Percentiles rank a stretch among this genome's conserved stretches.
Conservation (phyloP, 2,888 invertebrate species). For the Eupithecia inturbata region DNA sequence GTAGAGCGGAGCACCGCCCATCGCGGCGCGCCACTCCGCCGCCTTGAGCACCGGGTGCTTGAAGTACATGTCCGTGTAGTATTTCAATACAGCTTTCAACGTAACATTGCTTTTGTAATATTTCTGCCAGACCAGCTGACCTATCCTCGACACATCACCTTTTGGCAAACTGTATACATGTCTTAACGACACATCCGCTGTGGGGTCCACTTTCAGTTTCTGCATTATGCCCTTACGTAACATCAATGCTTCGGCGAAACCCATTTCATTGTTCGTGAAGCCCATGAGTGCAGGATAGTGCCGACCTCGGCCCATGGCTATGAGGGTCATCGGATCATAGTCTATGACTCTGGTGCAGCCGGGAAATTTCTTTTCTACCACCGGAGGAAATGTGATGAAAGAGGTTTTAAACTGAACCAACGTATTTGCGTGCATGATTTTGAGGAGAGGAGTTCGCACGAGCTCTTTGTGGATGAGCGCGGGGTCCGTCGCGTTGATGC, state of each 20-base stretch:
- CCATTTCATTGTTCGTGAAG: conserved; percentile 45
- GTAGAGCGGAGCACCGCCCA: conserved; percentile 62
- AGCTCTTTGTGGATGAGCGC: conserved; percentile 47
- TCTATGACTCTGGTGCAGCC: conserved; percentile 50
- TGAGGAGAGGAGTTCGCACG: conserved; percentile 43
- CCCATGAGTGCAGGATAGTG: conserved; percentile 51
- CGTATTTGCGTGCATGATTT: conserved; percentile 55
- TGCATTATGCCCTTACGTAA: conserved; percentile 10
- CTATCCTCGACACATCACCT: conserved; percentile 37
- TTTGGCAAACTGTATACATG: conserved; percentile 38
- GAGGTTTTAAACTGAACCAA: conserved; percentile 42
- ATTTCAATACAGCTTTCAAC: conserved; percentile 39
- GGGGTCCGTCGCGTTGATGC: conserved; percentile 51
- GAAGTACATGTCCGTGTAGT: conserved; percentile 45
- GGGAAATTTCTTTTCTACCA: conserved; percentile 45
- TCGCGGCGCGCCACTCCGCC: conserved; percentile 43
- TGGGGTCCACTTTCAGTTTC: conserved; percentile 18
- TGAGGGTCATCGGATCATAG: conserved; percentile 50
- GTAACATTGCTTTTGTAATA: conserved; percentile 46
- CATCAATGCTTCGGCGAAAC: conserved; percentile 21
- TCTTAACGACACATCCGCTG: conserved; percentile 37
- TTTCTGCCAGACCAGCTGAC: conserved; percentile 37
- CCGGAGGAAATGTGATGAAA: conserved; percentile 49
- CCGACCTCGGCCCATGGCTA: conserved; percentile 45
- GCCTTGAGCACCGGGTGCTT: conserved; percentile 51